Percentiles rank a stretch among this genome's conserved stretches.
Evolutionary conservation across 2,888 invertebrate genomes (phyloP).

Genomic region (Sinodicranocentrus sp.): DNA sequence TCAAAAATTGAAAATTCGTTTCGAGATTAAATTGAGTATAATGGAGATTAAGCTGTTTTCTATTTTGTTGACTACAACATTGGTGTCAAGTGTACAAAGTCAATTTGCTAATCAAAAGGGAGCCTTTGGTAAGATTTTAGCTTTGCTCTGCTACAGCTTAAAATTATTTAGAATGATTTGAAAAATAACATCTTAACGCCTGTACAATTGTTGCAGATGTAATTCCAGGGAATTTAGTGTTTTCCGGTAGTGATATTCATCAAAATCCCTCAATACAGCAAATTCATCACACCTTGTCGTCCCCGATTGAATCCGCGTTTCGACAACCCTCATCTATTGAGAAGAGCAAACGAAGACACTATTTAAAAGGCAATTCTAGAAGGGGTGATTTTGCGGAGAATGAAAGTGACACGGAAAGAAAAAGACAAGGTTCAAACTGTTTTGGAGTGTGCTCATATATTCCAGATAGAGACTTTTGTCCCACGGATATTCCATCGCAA

Average conservation of each 20-base stretch:
- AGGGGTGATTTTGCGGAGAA: background rate
- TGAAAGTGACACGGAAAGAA: background rate
- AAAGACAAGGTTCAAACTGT: constrained; percentile 1
- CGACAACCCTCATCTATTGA: background rate
- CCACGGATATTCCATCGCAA: constrained; percentile 13
- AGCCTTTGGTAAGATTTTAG: too few species aligned
- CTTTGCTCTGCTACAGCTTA: too few species aligned
- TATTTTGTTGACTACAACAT: too few species aligned
- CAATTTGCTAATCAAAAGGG: too few species aligned
- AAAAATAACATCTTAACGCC: too few species aligned
- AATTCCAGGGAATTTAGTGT: too few species aligned
- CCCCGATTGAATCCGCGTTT: background rate
- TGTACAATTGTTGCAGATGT: too few species aligned
- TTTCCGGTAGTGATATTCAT: background rate
- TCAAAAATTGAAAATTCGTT: too few species aligned
- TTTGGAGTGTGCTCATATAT: constrained; percentile 25
- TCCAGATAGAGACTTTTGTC: constrained; percentile 55
- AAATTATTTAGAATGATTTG: too few species aligned
- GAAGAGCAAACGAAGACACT: background rate
- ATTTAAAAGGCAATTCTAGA: background rate
- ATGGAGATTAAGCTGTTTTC: too few species aligned
- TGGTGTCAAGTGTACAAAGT: too few species aligned
- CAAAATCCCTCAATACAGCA: background rate
- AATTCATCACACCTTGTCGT: background rate
- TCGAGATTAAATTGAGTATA: too few species aligned